Evolutionary conservation across 2,113 vertebrate genomes (phyloP), one percentile per base, ranked within the genome.

Genomic region (Hystrix cristata): DNA sequence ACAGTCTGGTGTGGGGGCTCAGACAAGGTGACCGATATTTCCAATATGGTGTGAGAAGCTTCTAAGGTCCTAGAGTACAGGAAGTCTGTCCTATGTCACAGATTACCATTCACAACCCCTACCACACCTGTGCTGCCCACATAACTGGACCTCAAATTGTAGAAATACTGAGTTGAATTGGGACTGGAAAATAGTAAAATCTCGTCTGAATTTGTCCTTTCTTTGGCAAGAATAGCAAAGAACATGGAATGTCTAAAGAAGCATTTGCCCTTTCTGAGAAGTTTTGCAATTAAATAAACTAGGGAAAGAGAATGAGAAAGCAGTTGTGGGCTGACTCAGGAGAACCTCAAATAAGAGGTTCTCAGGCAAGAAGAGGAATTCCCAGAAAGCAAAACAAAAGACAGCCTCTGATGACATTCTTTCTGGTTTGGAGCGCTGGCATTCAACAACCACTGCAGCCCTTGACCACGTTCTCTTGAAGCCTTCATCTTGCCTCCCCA

Each of bases 261-360:
- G 0, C 7, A 31, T 31, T 46, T 48, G 53, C 11, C 13, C 86
- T 84, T 80, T 87, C 82, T 97, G 82, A 94, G 69, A 94, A 71
- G 25, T 65, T 87, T 64, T 88, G 25, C 7, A 79, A 60, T 81
- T 25, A 8, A 16, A 46, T 60, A 65, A 72, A 65, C 46, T 79
- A 80, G 65, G 76, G 48, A 72, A 89, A 88, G 84, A 95, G 71
- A 95, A 84, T 71, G 93, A 57, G 76, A 46, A 90, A 88, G 76
- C 65, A 18, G 62, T 84, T 94, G 95, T 81, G 97, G 95, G 76
- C 69, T 96, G 81, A 85, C 82, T 85, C 78, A 60, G 81, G 78
- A 87, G 88, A 97, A 94, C 94, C 93, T 97, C 87, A 96, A 95
- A 94, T 96, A 72, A 94, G 69, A 94, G 95, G 90, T 92, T 95